Percentiles rank a stretch among this genome's conserved stretches.
Conservation (phyloP, 2,888 invertebrate genomes). For the Lithodes maja region DNA sequence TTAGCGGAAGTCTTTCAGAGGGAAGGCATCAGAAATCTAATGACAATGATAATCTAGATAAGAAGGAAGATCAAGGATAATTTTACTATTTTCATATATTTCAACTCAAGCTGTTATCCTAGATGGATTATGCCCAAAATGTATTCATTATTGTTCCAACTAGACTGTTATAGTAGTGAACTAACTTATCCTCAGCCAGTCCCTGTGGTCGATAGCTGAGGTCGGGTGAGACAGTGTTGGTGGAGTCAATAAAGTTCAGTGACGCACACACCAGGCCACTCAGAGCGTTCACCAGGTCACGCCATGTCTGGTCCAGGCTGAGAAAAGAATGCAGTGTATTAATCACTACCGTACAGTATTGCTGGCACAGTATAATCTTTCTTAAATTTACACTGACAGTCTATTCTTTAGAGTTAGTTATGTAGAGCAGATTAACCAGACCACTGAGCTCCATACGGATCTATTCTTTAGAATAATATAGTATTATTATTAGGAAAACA, state of each 20-base stretch:
- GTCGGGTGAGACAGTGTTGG: slow-evolving; percentile 88
- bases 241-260: slow-evolving; percentile 91
- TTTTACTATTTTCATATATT: not conserved
- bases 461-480: too few relatives aligned
- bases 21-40: too few relatives aligned
- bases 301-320: slow-evolving; percentile 90
- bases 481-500: too few relatives aligned
- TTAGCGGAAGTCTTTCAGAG: too few relatives aligned
- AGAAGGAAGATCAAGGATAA: not conserved
- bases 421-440: too few relatives aligned
- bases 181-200: slow-evolving; percentile 66
- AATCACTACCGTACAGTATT: too few relatives aligned
- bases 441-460: too few relatives aligned
- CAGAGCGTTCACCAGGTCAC: slow-evolving; percentile 89
- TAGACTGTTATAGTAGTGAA: not conserved
- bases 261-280: slow-evolving; percentile 98
- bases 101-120: not conserved
- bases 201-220: slow-evolving; percentile 88
- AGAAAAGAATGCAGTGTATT: slow-evolving; percentile 49
- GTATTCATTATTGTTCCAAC: not conserved
- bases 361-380: too few relatives aligned
- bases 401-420: too few relatives aligned
- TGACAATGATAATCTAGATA: not conserved
- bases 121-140: not conserved
- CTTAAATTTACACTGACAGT: too few relatives aligned